These are phyloP conservation scores for Aphodius sticticus DNA, from an alignment of 2,888 invertebrate genomes.

Conservation along the genomic window DNA sequence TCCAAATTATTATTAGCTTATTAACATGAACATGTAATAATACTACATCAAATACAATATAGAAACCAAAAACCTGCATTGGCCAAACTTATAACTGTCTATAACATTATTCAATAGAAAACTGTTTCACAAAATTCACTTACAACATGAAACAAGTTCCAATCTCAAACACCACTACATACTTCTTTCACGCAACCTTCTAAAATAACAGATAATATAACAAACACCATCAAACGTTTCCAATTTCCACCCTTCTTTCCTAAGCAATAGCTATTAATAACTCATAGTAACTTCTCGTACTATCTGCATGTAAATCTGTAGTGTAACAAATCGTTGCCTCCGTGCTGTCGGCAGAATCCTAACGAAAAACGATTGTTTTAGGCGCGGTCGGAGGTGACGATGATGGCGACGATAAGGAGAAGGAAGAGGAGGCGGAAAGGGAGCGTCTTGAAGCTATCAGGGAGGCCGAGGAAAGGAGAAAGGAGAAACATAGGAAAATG, in stretches of 20 bases:
- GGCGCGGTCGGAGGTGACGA: conserved; percentile 92
- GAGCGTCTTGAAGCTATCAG: conserved; percentile 97
- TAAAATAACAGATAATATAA: no score
- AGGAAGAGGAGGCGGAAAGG: conserved; percentile 97
- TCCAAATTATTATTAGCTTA: no score
- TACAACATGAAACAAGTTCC: no score
- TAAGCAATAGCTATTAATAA: not conserved
- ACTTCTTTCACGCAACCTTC: no score
- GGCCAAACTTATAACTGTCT: no score
- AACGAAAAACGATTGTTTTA: conserved; percentile 56
- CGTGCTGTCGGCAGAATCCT: not conserved
- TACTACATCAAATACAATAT: no score
- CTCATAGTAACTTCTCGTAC: not conserved
- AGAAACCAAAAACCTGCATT: no score
- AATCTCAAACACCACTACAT: no score
- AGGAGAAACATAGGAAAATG: conserved; percentile 99
- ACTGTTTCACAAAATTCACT: no score
- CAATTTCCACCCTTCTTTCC: not conserved
- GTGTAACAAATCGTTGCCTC: not conserved
- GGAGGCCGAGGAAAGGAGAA: conserved; percentile 97
- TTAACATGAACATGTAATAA: no score
- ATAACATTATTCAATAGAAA: no score
- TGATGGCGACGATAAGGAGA: conserved; percentile 95
- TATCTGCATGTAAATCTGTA: conserved; percentile 13
- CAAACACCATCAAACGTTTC: not conserved